phyloP scores from a whole-genome alignment of 2,113 vertebrate species.

The Tupaia chinensis region DNA sequence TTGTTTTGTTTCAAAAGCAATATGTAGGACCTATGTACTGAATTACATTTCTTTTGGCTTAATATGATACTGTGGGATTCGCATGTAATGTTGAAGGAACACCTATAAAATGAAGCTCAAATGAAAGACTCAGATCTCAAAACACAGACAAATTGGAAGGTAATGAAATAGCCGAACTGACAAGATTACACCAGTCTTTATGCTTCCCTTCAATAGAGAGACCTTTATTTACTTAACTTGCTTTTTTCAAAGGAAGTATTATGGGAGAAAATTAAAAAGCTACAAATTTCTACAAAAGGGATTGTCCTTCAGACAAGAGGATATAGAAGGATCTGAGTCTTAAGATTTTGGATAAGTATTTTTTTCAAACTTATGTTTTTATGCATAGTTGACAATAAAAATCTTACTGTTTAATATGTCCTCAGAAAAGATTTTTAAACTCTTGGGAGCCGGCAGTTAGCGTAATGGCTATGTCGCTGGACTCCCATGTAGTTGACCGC shows the following conservation, averaged over 20 bases:
- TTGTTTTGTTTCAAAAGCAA: conserved; percentile 46
- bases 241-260: conserved; percentile 44
- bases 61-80: conserved; percentile 40
- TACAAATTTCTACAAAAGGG: not conserved
- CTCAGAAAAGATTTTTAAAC: not conserved
- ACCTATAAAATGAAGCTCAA: conserved; percentile 57
- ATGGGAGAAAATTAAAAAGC: conserved; percentile 47
- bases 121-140: conserved; percentile 63
- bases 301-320: not conserved
- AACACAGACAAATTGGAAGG: conserved; percentile 47
- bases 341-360: not conserved
- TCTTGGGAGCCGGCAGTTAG: no score
- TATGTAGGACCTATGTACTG: not conserved
- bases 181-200: conserved; percentile 9
- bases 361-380: conserved; percentile 29
- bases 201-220: conserved; percentile 23
- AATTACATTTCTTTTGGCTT: conserved; percentile 55
- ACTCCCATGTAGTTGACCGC: no score
- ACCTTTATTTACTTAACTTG: conserved; percentile 54
- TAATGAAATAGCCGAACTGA: conserved; percentile 63
- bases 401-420: not conserved
- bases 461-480: no score
- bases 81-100: conserved; percentile 27
- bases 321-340: not conserved
- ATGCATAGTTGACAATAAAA: conserved; percentile 21